These are phyloP conservation scores for Tigriopus japonicus DNA, from an alignment of 1,140 invertebrate genomes.

Conservation along the genomic window DNA sequence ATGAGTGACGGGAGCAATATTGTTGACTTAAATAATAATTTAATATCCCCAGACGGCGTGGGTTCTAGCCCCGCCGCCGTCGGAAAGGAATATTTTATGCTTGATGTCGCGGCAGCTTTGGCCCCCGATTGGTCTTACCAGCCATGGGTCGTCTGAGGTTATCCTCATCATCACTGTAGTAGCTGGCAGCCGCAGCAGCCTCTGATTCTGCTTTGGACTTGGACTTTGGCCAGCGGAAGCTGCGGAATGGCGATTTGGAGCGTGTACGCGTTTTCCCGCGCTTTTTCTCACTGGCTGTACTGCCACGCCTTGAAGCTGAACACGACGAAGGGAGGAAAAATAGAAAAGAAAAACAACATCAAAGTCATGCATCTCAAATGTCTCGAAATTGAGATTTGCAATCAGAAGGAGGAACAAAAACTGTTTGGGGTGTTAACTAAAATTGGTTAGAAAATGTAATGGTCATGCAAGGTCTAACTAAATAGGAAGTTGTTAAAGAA, in stretches of 20 bases:
- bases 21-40: too few species aligned
- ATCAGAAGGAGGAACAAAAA: not conserved
- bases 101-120: too few species aligned
- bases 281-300: constrained; percentile 34
- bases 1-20: too few species aligned
- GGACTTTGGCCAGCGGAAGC: constrained; percentile 66
- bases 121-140: too few species aligned
- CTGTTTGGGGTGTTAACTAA: too few species aligned
- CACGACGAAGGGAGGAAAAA: not conserved
- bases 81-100: too few species aligned
- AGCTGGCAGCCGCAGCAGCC: constrained; percentile 1
- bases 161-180: constrained; percentile 9
- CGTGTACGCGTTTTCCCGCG: constrained; percentile 40
- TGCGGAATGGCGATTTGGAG: constrained; percentile 74
- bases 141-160: too few species aligned
- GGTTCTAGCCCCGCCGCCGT: too few species aligned
- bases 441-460: too few species aligned
- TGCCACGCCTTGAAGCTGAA: constrained; percentile 9
- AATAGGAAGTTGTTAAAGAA: too few species aligned
- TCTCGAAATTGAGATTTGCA: not conserved
- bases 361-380: constrained; percentile 10
- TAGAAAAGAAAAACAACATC: constrained; percentile 10
- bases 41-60: too few species aligned
- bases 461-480: too few species aligned
- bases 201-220: constrained; percentile 17